A percentile compares a stretch with the other conserved stretches of the same genome.
phyloP scores from a whole-genome alignment of 2,797 vertebrate species.

The Streptopelia turtur region DNA sequence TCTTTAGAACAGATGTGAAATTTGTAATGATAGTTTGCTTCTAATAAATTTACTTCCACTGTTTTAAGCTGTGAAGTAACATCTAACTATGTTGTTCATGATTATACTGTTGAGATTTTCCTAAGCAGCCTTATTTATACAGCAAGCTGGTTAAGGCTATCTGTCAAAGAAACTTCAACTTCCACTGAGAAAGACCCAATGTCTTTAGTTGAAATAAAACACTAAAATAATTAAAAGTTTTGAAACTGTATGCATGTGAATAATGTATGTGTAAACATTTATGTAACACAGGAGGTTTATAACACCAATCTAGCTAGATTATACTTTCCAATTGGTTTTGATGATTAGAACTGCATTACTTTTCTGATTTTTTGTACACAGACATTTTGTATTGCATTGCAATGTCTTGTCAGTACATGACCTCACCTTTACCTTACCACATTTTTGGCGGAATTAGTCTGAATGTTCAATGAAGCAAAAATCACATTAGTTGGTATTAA shows the following conservation, averaged over 20 bases:
- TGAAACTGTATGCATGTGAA: background rate
- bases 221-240: background rate
- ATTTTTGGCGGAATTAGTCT: constrained; percentile 1
- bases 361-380: background rate
- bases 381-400: background rate
- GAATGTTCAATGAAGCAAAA: constrained; percentile 41
- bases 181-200: background rate
- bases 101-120: background rate
- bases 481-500: background rate
- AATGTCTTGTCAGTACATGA: background rate
- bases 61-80: background rate
- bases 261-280: background rate
- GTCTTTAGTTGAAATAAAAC: background rate
- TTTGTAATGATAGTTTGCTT: background rate
- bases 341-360: background rate
- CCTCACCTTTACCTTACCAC: background rate
- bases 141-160: background rate
- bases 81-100: background rate
- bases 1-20: background rate
- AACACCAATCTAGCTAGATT: background rate
- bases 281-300: background rate
- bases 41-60: background rate
- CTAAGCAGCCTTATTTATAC: background rate
- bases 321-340: background rate
- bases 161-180: background rate